Evolutionary conservation across 2,888 invertebrate genomes (phyloP), one percentile per base, ranked within the genome.

Genomic region (Deroplatys truncata): DNA sequence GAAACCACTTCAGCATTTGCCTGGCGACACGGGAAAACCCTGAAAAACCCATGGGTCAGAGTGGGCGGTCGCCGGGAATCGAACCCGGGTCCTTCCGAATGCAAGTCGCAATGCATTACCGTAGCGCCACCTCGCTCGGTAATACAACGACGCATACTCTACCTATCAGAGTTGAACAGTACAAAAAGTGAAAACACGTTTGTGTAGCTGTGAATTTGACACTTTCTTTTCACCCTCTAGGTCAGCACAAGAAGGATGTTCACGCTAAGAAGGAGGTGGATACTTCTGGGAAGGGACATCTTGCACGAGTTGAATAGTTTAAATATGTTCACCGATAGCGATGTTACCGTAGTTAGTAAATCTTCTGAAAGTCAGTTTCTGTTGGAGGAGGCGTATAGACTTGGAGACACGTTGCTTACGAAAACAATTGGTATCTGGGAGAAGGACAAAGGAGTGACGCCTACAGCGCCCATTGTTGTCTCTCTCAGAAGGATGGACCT

Each of bases 301-400:
- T 72, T 72, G 25, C 56, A 20, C 5, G 20, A 72, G 20, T 72
- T 86, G 20, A 31, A 9, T 16, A 25, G 20, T 1, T 25, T 90
- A 87, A 85, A 89, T 31, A 29, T 90, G 1, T 82, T 88, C 16
- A 82, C 90, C n/a, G 90, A 90, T 86, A 88, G 89, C 43, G 85
- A 90, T 20, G 84, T 90, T 9, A 86, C 85, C 25, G 43, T 90
- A 29, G 89, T 72, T 20, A 83, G 28, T 29, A 49, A 83, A 29
- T 15, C 20, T 8, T 72, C 83, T 43, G 28, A 28, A 9, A 84
- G 28, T 43, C n/a, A 43, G 8, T 90, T 88, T 35, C 35, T 84
- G 1, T 9, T 90, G 88, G 29, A 49, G 35, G 90, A 90, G 29
- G 85, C 89, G 10, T 90, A 89, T 83, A 85, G 85, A 3, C 9